These are phyloP conservation scores for Goniozus legneri DNA, from an alignment of 1,140 invertebrate species.

Conservation along the genomic window DNA sequence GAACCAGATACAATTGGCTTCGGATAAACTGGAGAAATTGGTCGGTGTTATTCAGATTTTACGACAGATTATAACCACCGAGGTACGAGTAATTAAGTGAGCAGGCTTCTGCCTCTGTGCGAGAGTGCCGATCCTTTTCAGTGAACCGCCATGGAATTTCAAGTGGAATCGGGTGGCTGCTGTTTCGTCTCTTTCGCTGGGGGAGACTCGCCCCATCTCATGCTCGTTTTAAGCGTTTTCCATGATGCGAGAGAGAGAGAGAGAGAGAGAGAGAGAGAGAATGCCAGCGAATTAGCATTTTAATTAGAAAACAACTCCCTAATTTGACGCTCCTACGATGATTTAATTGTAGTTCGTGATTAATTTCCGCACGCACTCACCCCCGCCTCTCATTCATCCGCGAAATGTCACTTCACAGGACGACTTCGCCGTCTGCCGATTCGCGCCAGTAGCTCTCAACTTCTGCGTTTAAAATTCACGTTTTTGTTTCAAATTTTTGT, in stretches of 20 bases:
- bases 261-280: too few relatives aligned
- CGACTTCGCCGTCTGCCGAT: too few relatives aligned
- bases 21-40: constrained; percentile 41
- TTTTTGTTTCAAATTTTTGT: too few relatives aligned
- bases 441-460: too few relatives aligned
- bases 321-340: constrained; percentile 15
- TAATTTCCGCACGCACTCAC: too few relatives aligned
- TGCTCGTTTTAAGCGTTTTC: constrained; percentile 25
- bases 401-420: too few relatives aligned
- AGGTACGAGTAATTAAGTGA: constrained; percentile 31
- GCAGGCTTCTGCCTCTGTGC: constrained; percentile 11
- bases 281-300: constrained; percentile 28
- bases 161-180: constrained; percentile 19
- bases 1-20: constrained; percentile 25
- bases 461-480: too few relatives aligned
- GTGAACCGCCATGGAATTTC: constrained; percentile 26
- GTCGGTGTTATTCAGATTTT: constrained; percentile 37
- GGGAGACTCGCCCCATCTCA: neutral
- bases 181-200: neutral
- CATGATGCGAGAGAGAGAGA: constrained; percentile 24
- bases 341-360: constrained; percentile 21
- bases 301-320: constrained; percentile 27
- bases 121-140: constrained; percentile 15
- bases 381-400: too few relatives aligned
- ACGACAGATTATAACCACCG: constrained; percentile 36